Conservation (phyloP, 2,888 invertebrate species). For the Slavum lentiscoides region DNA sequence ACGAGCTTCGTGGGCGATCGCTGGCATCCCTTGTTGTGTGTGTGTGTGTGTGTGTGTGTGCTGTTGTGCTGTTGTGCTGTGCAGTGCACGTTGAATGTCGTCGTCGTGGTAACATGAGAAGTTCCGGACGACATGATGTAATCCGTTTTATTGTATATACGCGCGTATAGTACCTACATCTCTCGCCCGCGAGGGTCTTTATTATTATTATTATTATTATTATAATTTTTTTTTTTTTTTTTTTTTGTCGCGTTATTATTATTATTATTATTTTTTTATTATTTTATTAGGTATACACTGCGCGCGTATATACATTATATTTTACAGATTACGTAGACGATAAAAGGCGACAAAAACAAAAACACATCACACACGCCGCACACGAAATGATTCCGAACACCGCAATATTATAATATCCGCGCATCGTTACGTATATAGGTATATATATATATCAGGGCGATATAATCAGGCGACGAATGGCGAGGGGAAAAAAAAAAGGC, state of each 20-base stretch:
- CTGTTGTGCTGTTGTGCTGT: background rate
- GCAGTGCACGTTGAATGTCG: background rate
- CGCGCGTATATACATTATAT: too few species aligned
- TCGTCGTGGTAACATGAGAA: slow-evolving; percentile 46
- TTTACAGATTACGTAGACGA: too few species aligned
- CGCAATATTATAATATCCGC: too few species aligned
- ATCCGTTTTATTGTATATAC: slow-evolving; percentile 52
- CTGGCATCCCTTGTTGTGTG: slow-evolving; percentile 46
- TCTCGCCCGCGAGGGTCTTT: slow-evolving; percentile 51
- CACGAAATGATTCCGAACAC: too few species aligned
- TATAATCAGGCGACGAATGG: too few species aligned
- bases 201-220: slow-evolving; percentile 39
- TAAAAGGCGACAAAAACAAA: too few species aligned
- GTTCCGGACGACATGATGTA: slow-evolving; percentile 53
- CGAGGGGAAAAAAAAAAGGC: too few species aligned
- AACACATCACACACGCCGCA: too few species aligned
- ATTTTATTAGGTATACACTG: background rate
- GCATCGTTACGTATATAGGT: too few species aligned
- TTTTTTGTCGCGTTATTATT: background rate
- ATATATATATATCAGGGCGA: too few species aligned
- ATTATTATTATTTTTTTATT: background rate
- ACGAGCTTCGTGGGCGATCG: slow-evolving; percentile 54
- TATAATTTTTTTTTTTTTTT: slow-evolving; percentile 23
- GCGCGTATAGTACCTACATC: too few species aligned
- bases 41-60: slow-evolving; percentile 9